phyloP scores from a whole-genome alignment of 2,113 vertebrate species.

The Cyanoliseus patagonus region DNA sequence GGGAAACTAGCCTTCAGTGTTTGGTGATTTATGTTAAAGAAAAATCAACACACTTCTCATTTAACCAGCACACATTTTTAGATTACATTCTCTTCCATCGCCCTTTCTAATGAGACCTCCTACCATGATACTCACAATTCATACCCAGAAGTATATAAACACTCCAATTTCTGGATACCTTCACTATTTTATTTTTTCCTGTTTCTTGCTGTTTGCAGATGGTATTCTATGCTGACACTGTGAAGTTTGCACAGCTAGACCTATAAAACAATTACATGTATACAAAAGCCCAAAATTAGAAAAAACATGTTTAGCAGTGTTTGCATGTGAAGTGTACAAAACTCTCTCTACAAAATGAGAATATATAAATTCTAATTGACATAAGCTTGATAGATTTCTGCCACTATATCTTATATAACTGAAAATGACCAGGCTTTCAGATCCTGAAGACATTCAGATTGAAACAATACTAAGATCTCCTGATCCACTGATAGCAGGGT shows the following conservation, averaged over 20 bases:
- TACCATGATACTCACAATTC: not conserved
- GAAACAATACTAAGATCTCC: not conserved
- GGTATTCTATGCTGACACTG: not conserved
- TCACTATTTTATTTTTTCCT: not conserved
- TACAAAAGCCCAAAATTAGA: not conserved
- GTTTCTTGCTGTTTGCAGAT: not conserved
- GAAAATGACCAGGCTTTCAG: not conserved
- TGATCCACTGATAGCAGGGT: not conserved
- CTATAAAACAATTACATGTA: not conserved
- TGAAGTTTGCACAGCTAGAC: not conserved
- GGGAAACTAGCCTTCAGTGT: not conserved
- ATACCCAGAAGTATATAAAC: not conserved
- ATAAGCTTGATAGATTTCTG: not conserved
- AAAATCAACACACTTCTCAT: not conserved
- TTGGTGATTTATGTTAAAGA: not conserved
- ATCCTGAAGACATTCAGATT: not conserved
- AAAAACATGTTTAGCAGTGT: not conserved
- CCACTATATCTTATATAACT: not conserved
- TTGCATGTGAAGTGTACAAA: not conserved
- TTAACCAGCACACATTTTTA: not conserved
- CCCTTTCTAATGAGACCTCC: not conserved
- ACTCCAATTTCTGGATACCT: not conserved
- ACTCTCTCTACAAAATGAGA: not conserved
- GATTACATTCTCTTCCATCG: not conserved
- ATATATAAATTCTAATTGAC: not conserved